Evolutionary conservation across 2,797 vertebrate genomes (phyloP), one percentile per base, ranked within the genome.

Genomic region (Gila robusta): DNA sequence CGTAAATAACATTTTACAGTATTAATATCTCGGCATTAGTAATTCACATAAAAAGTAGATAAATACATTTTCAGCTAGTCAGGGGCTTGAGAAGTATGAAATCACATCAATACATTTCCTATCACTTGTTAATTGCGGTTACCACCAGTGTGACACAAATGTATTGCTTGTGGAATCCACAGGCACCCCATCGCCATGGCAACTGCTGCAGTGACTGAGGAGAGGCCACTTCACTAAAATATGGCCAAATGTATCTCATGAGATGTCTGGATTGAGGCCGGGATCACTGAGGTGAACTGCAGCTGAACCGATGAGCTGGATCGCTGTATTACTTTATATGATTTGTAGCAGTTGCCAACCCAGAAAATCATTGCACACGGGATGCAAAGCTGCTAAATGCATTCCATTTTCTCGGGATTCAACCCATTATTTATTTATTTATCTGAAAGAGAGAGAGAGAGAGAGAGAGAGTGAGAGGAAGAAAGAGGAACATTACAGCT

Each of bases 381-480:
- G 54, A 77, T 69, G 32, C 52, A 70, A 77, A 82, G 39, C 72
- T 23, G n/a, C 72, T 78, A 82, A 81, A 77, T 73, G 62, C 64
- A 87, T 87, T 70, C 52, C 59, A 67, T 69, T 81, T 81, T 54
- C 82, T 86, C 47, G 28, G 41, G 47, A 87, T 72, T 83, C 39
- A 69, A 74, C 83, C 54, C 66, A 78, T 82, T 72, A 82, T 87
- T 72, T 84, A 80, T 85, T 84, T 87, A 87, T 86, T 59, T 82
- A 85, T 84, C 64, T 85, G 44, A 47, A 1, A 69, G 17, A 83
- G 16, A 81, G 72, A 62, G 80, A 87, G 37, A 79, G 47, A 85
- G 81, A 66, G 44, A 12, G 82, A 41, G 44, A 74, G 16, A 23
- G 26, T 66, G 16, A 59, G 32, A 78, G 44, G 5, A 16, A 88